Evolutionary conservation across 2,113 vertebrate species (phyloP).

Genomic region (Columba janthina): DNA sequence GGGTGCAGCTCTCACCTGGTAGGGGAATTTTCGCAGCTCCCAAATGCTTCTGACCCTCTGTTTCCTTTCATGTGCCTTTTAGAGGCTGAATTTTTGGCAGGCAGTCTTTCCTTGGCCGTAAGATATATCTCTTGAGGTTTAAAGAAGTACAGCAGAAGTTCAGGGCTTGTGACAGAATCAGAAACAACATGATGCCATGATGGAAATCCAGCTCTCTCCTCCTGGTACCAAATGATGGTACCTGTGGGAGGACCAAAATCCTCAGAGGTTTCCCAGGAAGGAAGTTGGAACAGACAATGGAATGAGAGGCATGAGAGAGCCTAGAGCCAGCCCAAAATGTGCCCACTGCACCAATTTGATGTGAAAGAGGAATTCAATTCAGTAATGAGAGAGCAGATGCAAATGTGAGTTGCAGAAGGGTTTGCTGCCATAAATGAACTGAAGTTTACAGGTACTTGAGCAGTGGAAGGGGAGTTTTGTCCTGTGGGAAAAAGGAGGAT

Average conservation of each 20-base stretch:
- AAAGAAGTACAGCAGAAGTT: not conserved
- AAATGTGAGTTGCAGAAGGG: not conserved
- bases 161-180: not conserved
- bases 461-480: not conserved
- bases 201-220: constrained; percentile 2
- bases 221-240: not conserved
- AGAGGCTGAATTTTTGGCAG: not conserved
- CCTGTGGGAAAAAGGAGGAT: not conserved
- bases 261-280: not conserved
- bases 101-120: not conserved
- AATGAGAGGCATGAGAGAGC: not conserved
- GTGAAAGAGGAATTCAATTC: not conserved
- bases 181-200: accelerated
- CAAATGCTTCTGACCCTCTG: not conserved
- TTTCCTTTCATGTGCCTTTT: not conserved
- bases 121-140: not conserved
- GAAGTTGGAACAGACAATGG: not conserved
- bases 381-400: not conserved
- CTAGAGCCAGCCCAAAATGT: not conserved
- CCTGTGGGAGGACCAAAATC: not conserved
- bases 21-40: not conserved
- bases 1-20: not conserved
- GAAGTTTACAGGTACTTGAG: not conserved
- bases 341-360: not conserved
- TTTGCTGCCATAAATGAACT: not conserved